Evolutionary conservation across 2,888 invertebrate species (phyloP).

Genomic region (Lithophane socia): DNA sequence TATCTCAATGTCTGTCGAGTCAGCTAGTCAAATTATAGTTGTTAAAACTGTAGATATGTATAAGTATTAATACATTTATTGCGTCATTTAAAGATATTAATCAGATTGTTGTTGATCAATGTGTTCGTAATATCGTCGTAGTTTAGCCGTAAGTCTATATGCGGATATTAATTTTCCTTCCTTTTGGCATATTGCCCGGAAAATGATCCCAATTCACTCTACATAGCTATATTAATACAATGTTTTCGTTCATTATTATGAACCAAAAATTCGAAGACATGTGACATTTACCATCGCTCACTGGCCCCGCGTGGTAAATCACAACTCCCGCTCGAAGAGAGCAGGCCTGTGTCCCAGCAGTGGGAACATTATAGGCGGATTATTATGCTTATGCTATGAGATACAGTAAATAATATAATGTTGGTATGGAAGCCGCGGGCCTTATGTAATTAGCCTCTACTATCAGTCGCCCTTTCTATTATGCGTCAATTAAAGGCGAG

Average conservation of each 20-base stretch:
- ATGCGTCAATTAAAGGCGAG: slow-evolving; percentile 18
- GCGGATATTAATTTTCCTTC: slow-evolving; percentile 51
- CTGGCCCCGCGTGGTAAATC: too few relatives aligned
- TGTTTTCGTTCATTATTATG: slow-evolving; percentile 12
- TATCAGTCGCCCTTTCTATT: slow-evolving; percentile 13
- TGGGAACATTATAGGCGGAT: too few relatives aligned
- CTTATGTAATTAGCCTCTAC: slow-evolving; percentile 16
- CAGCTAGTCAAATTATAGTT: too few relatives aligned
- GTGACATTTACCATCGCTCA: too few relatives aligned
- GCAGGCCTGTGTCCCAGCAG: too few relatives aligned
- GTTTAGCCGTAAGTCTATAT: slow-evolving; percentile 46
- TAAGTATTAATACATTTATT: slow-evolving; percentile 1
- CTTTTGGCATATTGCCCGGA: slow-evolving; percentile 59
- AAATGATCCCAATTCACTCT: slow-evolving; percentile 54
- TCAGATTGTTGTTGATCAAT: slow-evolving; percentile 45
- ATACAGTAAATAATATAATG: slow-evolving; percentile 4
- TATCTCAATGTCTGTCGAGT: too few relatives aligned
- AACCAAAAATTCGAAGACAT: too few relatives aligned
- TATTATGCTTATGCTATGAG: not conserved
- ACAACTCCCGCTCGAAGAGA: too few relatives aligned
- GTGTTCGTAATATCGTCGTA: slow-evolving; percentile 43
- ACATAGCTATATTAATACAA: slow-evolving; percentile 36
- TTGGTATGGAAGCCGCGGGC: not conserved
- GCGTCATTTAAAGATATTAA: slow-evolving; percentile 28
- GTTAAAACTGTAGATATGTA: too few relatives aligned